Evolutionary conservation across 1,140 invertebrate species (phyloP).

Genomic region (Teleopsis dalmanni): DNA sequence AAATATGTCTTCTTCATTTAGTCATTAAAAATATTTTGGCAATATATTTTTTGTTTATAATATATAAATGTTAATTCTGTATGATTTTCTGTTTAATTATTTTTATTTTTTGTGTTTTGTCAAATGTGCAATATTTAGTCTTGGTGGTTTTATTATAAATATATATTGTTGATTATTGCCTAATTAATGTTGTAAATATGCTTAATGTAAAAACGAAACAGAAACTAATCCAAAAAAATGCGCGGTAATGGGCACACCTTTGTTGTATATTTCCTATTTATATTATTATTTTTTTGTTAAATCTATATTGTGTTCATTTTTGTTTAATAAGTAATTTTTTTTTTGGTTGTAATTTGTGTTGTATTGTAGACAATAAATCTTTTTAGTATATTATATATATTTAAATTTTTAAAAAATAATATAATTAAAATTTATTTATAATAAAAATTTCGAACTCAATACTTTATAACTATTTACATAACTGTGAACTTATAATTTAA

Average conservation of each 20-base stretch:
- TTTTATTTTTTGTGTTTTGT: slow-evolving; percentile 5
- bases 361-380: no score
- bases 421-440: no score
- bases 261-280: background rate
- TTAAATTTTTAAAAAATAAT: no score
- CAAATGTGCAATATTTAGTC: slow-evolving; percentile 1
- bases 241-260: slow-evolving; percentile 12
- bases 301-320: no score
- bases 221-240: background rate
- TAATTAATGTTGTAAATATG: background rate
- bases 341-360: no score
- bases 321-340: no score
- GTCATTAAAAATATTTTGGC: background rate
- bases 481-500: no score
- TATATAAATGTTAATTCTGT: background rate
- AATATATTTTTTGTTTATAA: slow-evolving; percentile 1
- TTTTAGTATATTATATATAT: no score
- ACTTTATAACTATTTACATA: no score
- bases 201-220: background rate
- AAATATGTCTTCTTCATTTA: background rate
- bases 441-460: no score
- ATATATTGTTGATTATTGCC: background rate
- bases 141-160: background rate
- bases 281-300: background rate
- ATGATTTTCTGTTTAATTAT: background rate